phyloP scores from a whole-genome alignment of 2,113 vertebrate species.

The Paracanthobrama guichenoti region DNA sequence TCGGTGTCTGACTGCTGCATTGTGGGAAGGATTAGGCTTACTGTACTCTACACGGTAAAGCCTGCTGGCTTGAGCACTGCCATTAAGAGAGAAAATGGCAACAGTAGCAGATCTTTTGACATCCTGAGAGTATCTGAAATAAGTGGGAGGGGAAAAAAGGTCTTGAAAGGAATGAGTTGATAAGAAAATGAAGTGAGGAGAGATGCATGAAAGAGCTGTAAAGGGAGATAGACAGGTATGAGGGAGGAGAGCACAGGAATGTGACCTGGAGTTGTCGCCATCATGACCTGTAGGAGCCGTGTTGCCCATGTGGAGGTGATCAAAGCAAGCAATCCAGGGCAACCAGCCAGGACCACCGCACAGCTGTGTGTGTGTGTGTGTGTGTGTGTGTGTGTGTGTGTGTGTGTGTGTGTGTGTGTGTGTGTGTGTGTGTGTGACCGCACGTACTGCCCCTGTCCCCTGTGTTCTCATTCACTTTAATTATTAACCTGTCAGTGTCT shows the following conservation, averaged over 20 bases:
- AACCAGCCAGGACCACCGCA: slow-evolving; percentile 21
- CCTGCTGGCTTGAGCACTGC: neutral
- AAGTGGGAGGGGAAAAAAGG: neutral
- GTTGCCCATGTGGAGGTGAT: slow-evolving; percentile 41
- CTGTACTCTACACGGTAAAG: neutral
- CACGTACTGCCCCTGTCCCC: slow-evolving; percentile 6
- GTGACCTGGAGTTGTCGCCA: slow-evolving; percentile 28
- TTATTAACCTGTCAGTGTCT: slow-evolving; percentile 44
- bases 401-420: neutral
- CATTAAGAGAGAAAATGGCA: neutral
- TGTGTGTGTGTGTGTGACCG: slow-evolving; percentile 3
- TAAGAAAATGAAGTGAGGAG: neutral
- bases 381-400: slow-evolving; percentile 30
- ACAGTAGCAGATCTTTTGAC: slow-evolving; percentile 1
- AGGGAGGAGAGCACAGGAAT: slow-evolving; percentile 30
- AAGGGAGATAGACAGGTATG: slow-evolving; percentile 5
- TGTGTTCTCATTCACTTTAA: slow-evolving; percentile 35
- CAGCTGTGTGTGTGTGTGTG: slow-evolving; percentile 8
- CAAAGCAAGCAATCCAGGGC: slow-evolving; percentile 35
- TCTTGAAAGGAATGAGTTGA: neutral
- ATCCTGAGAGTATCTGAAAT: neutral
- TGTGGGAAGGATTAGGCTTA: neutral
- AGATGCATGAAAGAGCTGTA: slow-evolving; percentile 2
- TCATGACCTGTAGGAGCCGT: slow-evolving; percentile 35
- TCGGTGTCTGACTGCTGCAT: slow-evolving; percentile 5